phyloP scores from a whole-genome alignment of 2,797 vertebrate species.

The Tangara arthus region DNA sequence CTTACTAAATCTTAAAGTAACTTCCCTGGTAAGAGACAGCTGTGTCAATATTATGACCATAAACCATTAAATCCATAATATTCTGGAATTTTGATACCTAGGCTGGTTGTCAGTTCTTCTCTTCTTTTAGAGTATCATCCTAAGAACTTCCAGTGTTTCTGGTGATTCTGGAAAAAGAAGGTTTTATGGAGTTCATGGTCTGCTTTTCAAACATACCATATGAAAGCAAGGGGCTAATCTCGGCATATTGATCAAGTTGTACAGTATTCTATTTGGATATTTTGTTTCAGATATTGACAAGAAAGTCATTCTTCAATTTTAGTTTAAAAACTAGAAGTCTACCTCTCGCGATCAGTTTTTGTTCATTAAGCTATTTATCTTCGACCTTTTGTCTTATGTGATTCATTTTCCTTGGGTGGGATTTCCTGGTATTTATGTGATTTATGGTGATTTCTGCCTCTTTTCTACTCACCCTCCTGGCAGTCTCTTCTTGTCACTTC shows the following conservation, averaged over 20 bases:
- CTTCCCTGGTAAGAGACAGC: neutral
- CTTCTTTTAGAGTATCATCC: neutral
- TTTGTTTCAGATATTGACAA: neutral
- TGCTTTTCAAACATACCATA: neutral
- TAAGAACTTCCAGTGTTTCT: neutral
- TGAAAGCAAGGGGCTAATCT: neutral
- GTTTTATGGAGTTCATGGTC: neutral
- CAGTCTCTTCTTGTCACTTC: neutral
- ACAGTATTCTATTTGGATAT: accelerated
- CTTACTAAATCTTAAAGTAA: neutral
- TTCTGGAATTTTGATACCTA: neutral
- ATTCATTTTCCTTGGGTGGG: neutral
- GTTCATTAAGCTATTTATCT: neutral
- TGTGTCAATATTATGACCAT: neutral
- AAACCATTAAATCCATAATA: neutral
- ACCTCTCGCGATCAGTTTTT: neutral
- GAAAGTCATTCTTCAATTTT: neutral
- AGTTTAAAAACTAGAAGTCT: neutral
- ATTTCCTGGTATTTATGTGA: neutral
- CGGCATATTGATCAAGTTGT: neutral
- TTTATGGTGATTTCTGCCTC: neutral
- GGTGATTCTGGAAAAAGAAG: neutral
- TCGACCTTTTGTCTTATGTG: neutral
- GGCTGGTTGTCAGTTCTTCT: neutral
- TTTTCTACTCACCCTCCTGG: neutral